These are phyloP conservation scores for Ditylenchus weischeri DNA, from an alignment of 2,888 invertebrate genomes.

Conservation along the genomic window DNA sequence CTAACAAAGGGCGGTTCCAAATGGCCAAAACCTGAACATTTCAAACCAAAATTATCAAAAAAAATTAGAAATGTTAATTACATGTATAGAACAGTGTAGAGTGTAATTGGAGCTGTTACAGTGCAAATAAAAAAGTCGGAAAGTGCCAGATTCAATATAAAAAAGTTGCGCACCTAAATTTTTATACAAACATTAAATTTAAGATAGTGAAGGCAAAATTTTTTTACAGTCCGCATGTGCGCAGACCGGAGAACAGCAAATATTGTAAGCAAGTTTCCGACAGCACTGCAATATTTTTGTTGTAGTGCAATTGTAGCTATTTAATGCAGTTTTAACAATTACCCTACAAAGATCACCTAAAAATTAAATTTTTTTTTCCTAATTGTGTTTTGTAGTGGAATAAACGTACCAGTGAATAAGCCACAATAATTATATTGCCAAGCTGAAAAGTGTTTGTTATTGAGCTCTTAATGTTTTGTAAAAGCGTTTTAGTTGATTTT, in stretches of 20 bases:
- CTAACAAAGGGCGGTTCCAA: slow-evolving; percentile 75
- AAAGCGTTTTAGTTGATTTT: background rate
- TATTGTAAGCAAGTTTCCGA: slow-evolving; percentile 82
- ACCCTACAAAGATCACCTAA: too few relatives aligned
- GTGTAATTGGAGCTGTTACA: slow-evolving; percentile 82
- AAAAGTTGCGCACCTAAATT: slow-evolving; percentile 64
- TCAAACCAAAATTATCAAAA: background rate
- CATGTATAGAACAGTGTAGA: slow-evolving; percentile 70
- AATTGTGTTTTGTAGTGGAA: too few relatives aligned
- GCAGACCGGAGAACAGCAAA: slow-evolving; percentile 75
- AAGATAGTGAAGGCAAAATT: too few relatives aligned
- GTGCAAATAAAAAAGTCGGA: slow-evolving; percentile 68
- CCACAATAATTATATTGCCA: slow-evolving; percentile 49
- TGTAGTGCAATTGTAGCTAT: background rate
- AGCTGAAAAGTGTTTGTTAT: slow-evolving; percentile 36
- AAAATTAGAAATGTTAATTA: background rate
- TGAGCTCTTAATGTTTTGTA: background rate
- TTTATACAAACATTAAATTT: too few relatives aligned
- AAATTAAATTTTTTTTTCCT: too few relatives aligned
- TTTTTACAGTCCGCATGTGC: slow-evolving; percentile 74
- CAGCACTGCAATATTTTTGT: slow-evolving; percentile 63
- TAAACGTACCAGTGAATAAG: slow-evolving; percentile 60
- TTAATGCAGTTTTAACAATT: too few relatives aligned
- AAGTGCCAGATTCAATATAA: slow-evolving; percentile 55
- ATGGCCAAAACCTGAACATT: slow-evolving; percentile 73